phyloP scores from a whole-genome alignment of 2,113 vertebrate genomes.

The Cryptotis parvus region DNA sequence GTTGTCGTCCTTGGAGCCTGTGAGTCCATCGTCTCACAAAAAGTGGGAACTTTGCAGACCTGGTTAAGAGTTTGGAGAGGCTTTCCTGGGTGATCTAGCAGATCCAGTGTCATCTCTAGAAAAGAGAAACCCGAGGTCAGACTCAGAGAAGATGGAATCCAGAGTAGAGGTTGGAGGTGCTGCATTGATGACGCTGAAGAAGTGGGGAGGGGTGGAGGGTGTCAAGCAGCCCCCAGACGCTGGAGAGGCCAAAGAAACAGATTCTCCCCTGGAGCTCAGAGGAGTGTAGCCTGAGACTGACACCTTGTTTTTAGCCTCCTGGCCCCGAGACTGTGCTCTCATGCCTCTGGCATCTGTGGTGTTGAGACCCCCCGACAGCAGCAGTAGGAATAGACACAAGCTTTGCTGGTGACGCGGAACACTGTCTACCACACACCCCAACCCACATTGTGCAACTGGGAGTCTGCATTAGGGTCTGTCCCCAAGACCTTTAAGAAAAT shows the following conservation, averaged over 20 bases:
- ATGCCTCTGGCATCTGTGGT: no score
- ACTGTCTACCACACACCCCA: neutral
- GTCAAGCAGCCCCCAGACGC: neutral
- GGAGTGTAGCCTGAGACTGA: neutral
- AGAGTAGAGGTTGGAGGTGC: neutral
- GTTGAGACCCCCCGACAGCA: no score
- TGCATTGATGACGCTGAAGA: neutral
- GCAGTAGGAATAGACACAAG: neutral
- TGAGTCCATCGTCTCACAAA: no score
- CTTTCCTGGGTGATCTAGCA: neutral
- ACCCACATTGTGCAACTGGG: neutral
- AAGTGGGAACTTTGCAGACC: neutral
- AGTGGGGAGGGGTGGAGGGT: no score
- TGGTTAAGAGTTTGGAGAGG: neutral
- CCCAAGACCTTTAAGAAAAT: slow-evolving; percentile 32
- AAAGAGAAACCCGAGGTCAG: neutral
- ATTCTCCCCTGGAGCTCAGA: neutral
- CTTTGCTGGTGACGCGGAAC: neutral
- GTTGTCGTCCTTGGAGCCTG: neutral
- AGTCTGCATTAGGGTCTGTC: neutral
- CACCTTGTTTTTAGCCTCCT: neutral
- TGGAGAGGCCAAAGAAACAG: neutral
- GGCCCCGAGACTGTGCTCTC: neutral
- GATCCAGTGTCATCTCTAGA: neutral
- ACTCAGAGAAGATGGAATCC: neutral